Evolutionary conservation across 1,140 invertebrate genomes (phyloP).

Genomic region (Drosophila bocki): DNA sequence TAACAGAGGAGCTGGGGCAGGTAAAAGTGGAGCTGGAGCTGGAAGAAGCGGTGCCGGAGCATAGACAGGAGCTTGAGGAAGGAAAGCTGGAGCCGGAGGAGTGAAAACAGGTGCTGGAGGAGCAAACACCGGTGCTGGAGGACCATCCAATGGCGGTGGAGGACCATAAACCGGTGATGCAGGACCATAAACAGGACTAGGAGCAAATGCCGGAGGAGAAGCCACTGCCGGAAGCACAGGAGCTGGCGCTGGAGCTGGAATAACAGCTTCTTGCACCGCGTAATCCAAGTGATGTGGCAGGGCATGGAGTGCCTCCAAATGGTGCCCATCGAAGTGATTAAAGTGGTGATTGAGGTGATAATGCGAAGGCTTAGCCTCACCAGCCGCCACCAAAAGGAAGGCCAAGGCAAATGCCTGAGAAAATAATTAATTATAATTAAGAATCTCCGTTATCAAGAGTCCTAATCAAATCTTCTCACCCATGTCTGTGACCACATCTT

Average conservation of each 20-base stretch:
- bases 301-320: constrained; percentile 27
- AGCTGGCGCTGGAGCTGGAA: constrained; percentile 30
- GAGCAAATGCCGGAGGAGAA: constrained; percentile 35
- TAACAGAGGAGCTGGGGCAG: constrained; percentile 43
- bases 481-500: constrained; percentile 74
- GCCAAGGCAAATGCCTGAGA: constrained; percentile 41
- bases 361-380: constrained; percentile 67
- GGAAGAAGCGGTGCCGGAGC: constrained; percentile 41
- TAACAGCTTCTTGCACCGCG: constrained; percentile 20
- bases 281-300: constrained; percentile 63
- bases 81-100: constrained; percentile 30
- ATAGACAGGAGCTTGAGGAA: constrained; percentile 31
- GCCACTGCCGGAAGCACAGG: constrained; percentile 46
- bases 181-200: constrained; percentile 8
- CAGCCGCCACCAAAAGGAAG: constrained; percentile 29
- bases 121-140: constrained; percentile 14
- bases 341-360: constrained; percentile 61
- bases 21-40: constrained; percentile 15
- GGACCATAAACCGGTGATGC: constrained; percentile 31
- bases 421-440: not conserved
- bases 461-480: constrained; percentile 47
- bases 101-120: constrained; percentile 33
- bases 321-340: constrained; percentile 32
- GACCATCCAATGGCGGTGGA: not conserved
- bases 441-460: too few species aligned